Evolutionary conservation across 2,888 invertebrate genomes (phyloP).

Genomic region (Meganola albula): DNA sequence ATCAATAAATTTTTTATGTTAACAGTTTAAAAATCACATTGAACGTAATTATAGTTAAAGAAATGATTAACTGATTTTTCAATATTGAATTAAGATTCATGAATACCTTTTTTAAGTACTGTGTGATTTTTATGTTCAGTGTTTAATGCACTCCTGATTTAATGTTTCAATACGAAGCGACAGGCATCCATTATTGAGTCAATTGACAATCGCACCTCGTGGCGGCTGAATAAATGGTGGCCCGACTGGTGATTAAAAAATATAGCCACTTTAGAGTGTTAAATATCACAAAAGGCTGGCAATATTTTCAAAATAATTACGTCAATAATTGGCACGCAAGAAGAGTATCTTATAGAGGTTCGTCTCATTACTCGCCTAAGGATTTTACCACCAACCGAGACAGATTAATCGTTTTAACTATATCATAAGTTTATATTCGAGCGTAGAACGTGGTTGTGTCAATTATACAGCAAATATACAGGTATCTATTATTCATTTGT

Average conservation of each 20-base stretch:
- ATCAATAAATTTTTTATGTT: too few species aligned
- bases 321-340: conserved; percentile 75
- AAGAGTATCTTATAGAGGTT: conserved; percentile 46
- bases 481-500: conserved; percentile 61
- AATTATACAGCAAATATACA: conserved; percentile 70
- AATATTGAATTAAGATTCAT: conserved; percentile 6
- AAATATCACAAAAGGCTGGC: conserved; percentile 65
- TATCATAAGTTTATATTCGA: conserved; percentile 67
- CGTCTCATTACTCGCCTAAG: conserved; percentile 64
- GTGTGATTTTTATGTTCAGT: conserved; percentile 10
- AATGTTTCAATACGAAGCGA: conserved; percentile 33
- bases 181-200: conserved; percentile 42
- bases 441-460: conserved; percentile 54
- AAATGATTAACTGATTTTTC: too few species aligned
- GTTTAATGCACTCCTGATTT: conserved; percentile 23
- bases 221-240: conserved; percentile 46
- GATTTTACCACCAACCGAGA: conserved; percentile 74
- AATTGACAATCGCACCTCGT: conserved; percentile 54
- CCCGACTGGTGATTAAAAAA: conserved; percentile 57
- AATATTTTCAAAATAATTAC: conserved; percentile 76
- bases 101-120: too few species aligned
- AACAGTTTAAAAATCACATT: too few species aligned
- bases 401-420: conserved; percentile 74
- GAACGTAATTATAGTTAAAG: too few species aligned
- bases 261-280: conserved; percentile 59